phyloP scores from a whole-genome alignment of 2,113 vertebrate genomes.

The Chloroceryle aenea region DNA sequence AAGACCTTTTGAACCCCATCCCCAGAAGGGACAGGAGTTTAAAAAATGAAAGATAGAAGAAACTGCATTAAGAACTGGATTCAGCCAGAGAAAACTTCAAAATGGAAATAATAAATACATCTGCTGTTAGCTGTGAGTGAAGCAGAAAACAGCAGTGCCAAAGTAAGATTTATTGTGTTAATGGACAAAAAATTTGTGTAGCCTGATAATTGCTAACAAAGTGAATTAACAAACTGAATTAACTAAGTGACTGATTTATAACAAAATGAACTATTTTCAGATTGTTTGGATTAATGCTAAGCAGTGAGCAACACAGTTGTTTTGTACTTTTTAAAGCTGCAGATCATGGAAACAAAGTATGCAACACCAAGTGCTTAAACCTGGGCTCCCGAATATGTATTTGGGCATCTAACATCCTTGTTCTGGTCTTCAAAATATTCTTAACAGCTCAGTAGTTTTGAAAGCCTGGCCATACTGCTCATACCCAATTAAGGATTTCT shows the following conservation, averaged over 20 bases:
- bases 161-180: background rate
- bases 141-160: background rate
- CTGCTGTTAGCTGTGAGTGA: background rate
- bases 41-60: background rate
- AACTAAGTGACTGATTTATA: background rate
- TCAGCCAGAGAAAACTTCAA: background rate
- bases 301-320: background rate
- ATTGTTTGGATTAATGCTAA: background rate
- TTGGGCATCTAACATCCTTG: background rate
- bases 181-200: background rate
- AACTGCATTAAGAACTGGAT: background rate
- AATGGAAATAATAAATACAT: background rate
- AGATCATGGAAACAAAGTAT: background rate
- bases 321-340: background rate
- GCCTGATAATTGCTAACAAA: background rate
- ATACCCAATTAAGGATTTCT: background rate
- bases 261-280: background rate
- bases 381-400: background rate
- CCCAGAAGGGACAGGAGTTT: background rate
- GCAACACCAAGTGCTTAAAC: background rate
- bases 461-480: background rate
- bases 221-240: background rate
- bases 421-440: background rate
- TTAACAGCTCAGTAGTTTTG: background rate
- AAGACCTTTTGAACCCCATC: background rate